Evolutionary conservation across 2,113 vertebrate species (phyloP).

Genomic region (Strix uralensis): DNA sequence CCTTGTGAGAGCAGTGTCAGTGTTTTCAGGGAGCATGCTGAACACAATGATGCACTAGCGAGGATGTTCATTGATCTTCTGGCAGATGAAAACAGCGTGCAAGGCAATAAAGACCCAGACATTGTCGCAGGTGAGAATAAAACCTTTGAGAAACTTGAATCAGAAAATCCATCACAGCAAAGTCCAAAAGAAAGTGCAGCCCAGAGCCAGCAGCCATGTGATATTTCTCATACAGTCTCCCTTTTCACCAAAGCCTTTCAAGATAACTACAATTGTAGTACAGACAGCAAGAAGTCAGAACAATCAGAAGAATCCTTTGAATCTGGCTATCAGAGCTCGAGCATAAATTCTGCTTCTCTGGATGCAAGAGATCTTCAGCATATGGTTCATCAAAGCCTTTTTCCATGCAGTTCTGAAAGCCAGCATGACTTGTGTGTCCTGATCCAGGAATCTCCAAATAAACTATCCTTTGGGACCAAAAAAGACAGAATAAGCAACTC

Average conservation of each 20-base stretch:
- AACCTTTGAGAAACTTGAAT: not conserved
- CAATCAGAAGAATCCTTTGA: constrained; percentile 42
- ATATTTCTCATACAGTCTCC: not conserved
- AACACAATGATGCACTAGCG: constrained; percentile 47
- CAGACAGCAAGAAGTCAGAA: constrained; percentile 39
- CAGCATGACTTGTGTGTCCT: not conserved
- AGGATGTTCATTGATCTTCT: constrained; percentile 67
- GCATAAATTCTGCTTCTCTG: not conserved
- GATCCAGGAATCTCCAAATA: not conserved
- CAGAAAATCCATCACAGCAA: not conserved
- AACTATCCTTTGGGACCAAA: not conserved
- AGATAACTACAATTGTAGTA: not conserved
- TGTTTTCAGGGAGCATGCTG: not conserved
- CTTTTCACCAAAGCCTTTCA: not conserved
- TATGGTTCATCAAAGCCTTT: not conserved
- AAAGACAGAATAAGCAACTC: not conserved
- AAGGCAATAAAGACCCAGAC: not conserved
- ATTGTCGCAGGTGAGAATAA: not conserved
- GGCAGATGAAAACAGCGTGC: not conserved
- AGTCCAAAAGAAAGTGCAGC: not conserved
- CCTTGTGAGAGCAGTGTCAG: not conserved
- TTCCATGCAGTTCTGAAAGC: not conserved
- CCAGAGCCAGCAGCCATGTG: not conserved
- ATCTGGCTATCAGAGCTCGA: constrained; percentile 42
- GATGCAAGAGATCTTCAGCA: not conserved